Base-by-base conservation (phyloP, 2,797 vertebrate species). In the Odontamblyopus rebecca region DNA sequence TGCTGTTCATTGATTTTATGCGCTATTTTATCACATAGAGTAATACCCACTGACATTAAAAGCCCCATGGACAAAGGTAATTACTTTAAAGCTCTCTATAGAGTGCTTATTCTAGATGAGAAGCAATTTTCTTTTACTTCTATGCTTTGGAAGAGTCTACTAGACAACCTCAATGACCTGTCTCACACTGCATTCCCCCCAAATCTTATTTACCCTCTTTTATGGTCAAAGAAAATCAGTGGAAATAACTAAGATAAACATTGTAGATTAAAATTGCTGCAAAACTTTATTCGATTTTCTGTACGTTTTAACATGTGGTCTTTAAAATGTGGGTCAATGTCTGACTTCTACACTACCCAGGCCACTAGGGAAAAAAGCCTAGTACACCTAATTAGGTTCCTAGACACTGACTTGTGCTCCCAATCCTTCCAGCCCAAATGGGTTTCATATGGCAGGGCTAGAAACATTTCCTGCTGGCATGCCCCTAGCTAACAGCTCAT, bases 401-500 rank as follows among this genome's bases (percentile, higher is more conserved):
- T 91, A 92, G 91, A 93, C 89, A 56, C 82, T 79, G 87, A 84
- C 85, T 83, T 81, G 74, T 68, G 71, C 76, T 81, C 77, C 71
- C 44, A 74, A 81, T 89, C 81, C 82, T 81, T 86, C 80, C 87
- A 91, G 81, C 82, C 88, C 84, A 89, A 93, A 92, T 90, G 18
- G 88, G 85, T 91, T 93, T 92, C 91, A 89, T 89, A 90, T 89
- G 86, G 86, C 86, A 87, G 84, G 65, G 72, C 67, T 79, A 86
- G 82, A 90, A 93, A 93, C 87, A 89, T 92, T 91, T 93, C 89
- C 92, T 89, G 82, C 87, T 91, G 90, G 90, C 89, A 86, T 75
- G 65, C 53, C 61, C 71, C 12, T 2, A 54, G 84, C 77, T 79
- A 81, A 85, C 78, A 72, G 87, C 83, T 90, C 79, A 83, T 87